phyloP scores from a whole-genome alignment of 2,888 invertebrate genomes.

The Xestoiulus laeticollis region DNA sequence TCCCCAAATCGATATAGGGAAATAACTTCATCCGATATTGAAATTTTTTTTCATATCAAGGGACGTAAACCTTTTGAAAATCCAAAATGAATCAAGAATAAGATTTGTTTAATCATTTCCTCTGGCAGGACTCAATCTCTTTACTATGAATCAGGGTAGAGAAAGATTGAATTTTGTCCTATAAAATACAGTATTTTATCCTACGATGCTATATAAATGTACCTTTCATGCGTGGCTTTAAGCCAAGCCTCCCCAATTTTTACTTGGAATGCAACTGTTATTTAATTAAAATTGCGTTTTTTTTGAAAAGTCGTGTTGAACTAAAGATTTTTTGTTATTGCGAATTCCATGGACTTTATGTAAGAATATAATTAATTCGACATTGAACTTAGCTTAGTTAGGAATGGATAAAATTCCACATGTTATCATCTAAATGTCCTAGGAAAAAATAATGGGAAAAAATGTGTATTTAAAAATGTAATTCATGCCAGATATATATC shows the following conservation, averaged over 20 bases:
- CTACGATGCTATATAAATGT: not conserved
- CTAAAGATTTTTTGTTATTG: not conserved
- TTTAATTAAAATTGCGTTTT: not conserved
- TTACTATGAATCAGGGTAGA: not conserved
- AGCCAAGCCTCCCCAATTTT: not conserved
- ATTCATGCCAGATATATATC: too few relatives aligned
- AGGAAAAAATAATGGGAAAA: too few relatives aligned
- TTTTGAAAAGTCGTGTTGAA: not conserved
- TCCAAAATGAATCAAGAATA: constrained; percentile 6
- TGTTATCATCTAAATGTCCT: too few relatives aligned
- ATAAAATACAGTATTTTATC: not conserved
- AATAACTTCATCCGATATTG: constrained; percentile 1
- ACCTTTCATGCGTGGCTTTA: not conserved
- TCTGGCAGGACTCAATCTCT: not conserved
- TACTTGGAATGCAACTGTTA: constrained; percentile 2
- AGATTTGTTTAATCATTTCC: constrained; percentile 29
- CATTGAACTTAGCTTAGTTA: not conserved
- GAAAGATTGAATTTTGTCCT: not conserved
- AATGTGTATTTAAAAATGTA: too few relatives aligned
- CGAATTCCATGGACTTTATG: not conserved
- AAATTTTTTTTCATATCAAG: constrained; percentile 32
- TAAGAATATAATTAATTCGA: not conserved
- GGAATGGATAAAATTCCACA: not conserved
- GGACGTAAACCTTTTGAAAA: constrained; percentile 27
- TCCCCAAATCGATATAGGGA: constrained; percentile 5